Evolutionary conservation across 2,888 invertebrate genomes (phyloP).

Genomic region (Rutpela maculata): DNA sequence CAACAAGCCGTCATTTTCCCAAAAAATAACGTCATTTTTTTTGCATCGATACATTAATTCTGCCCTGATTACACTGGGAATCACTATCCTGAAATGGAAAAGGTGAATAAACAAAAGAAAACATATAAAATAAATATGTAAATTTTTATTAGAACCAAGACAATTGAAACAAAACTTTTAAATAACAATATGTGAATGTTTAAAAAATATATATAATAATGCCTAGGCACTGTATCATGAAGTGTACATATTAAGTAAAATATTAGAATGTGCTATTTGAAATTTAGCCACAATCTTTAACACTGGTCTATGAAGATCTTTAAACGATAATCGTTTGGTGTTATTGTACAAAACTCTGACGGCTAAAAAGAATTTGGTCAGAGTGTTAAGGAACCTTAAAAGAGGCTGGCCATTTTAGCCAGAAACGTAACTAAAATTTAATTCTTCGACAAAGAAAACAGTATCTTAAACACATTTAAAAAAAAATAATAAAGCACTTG

Average conservation of each 20-base stretch:
- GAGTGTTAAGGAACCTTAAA: too few relatives aligned
- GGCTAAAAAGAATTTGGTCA: not conserved
- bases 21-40: too few relatives aligned
- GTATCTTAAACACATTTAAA: not conserved
- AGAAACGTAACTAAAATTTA: too few relatives aligned
- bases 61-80: too few relatives aligned
- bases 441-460: too few relatives aligned
- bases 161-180: constrained; percentile 66
- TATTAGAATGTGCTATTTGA: constrained; percentile 65
- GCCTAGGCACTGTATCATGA: constrained; percentile 72
- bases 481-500: not conserved
- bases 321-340: not conserved
- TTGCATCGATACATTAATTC: too few relatives aligned
- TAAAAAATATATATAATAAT: constrained; percentile 72
- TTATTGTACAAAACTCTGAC: not conserved
- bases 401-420: too few relatives aligned
- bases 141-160: constrained; percentile 65
- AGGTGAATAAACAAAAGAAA: constrained; percentile 11
- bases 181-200: constrained; percentile 70
- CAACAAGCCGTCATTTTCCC: too few relatives aligned
- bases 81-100: not conserved
- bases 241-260: constrained; percentile 66
- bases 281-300: constrained; percentile 70
- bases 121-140: constrained; percentile 44
- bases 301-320: constrained; percentile 52